Evolutionary conservation across 2,797 vertebrate species (phyloP).

Genomic region (Hipposideros larvatus): DNA sequence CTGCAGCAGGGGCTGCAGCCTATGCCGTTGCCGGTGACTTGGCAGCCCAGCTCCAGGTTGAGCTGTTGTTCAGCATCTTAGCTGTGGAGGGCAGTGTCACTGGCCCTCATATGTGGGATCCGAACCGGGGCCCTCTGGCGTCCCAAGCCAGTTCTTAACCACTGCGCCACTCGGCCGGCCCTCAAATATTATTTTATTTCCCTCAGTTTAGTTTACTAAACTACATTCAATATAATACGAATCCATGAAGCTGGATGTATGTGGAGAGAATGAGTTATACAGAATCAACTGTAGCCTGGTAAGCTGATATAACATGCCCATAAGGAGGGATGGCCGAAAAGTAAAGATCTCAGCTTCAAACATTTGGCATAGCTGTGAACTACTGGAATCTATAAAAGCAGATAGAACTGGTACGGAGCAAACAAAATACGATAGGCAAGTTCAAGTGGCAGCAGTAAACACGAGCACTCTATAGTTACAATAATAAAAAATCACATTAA

Average conservation of each 20-base stretch:
- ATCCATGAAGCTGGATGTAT: not conserved
- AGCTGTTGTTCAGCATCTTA: too few relatives aligned
- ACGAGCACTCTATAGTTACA: not conserved
- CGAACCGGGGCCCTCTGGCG: too few relatives aligned
- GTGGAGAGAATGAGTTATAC: not conserved
- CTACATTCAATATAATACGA: not conserved
- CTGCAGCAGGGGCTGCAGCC: too few relatives aligned
- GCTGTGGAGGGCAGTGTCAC: too few relatives aligned
- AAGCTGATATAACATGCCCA: not conserved
- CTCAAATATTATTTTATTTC: conserved; percentile 19
- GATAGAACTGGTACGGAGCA: not conserved
- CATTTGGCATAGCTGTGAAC: not conserved
- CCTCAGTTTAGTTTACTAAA: not conserved
- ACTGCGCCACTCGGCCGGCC: too few relatives aligned
- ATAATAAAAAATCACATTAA: conserved; percentile 43
- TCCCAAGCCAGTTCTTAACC: too few relatives aligned
- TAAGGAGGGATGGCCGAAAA: not conserved
- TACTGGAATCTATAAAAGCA: not conserved
- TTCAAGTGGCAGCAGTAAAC: conserved; percentile 21
- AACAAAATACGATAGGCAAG: not conserved
- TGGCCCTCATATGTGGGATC: too few relatives aligned
- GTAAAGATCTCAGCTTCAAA: conserved; percentile 38
- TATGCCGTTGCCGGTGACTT: too few relatives aligned
- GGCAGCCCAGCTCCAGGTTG: too few relatives aligned
- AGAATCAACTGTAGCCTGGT: not conserved